Conservation (phyloP, 2,113 vertebrate species). For the Clarias batrachus region DNA sequence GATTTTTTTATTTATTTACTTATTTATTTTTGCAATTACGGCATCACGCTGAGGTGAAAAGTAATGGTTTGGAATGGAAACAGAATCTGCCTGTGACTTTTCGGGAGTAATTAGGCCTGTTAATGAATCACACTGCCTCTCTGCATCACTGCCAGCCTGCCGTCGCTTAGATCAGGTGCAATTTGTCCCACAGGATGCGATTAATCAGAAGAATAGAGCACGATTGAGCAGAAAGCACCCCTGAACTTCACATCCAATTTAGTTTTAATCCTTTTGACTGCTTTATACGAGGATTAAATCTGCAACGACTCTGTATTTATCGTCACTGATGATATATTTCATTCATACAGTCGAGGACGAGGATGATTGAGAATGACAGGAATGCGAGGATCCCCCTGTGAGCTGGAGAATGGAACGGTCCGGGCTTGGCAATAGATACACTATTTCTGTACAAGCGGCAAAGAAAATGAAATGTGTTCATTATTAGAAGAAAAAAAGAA, state of each 20-base stretch:
- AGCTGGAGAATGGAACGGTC: slow-evolving; percentile 14
- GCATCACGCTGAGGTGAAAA: slow-evolving; percentile 5
- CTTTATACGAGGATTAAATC: slow-evolving; percentile 22
- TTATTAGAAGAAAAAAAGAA: not conserved
- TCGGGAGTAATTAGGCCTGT: slow-evolving; percentile 35
- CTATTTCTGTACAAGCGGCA: not conserved
- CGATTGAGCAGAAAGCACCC: slow-evolving; percentile 30
- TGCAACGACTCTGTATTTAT: slow-evolving; percentile 1
- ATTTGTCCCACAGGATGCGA: slow-evolving; percentile 36
- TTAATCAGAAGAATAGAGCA: slow-evolving; percentile 30
- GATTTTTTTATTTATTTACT: not conserved
- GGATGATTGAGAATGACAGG: not conserved
- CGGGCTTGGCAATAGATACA: not conserved
- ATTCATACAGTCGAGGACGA: not conserved
- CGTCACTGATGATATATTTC: not conserved
- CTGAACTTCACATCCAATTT: slow-evolving; percentile 18
- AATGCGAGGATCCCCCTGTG: not conserved
- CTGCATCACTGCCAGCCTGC: slow-evolving; percentile 23
- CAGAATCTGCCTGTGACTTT: slow-evolving; percentile 4
- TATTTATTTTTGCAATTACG: not conserved
- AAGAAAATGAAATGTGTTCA: slow-evolving; percentile 22
- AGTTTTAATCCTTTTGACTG: not conserved
- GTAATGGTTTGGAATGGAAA: slow-evolving; percentile 13
- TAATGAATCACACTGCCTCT: slow-evolving; percentile 39
- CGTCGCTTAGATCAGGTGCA: slow-evolving; percentile 19